Evolutionary conservation across 2,113 vertebrate genomes (phyloP).

Genomic region (Triplophysa rosa): DNA sequence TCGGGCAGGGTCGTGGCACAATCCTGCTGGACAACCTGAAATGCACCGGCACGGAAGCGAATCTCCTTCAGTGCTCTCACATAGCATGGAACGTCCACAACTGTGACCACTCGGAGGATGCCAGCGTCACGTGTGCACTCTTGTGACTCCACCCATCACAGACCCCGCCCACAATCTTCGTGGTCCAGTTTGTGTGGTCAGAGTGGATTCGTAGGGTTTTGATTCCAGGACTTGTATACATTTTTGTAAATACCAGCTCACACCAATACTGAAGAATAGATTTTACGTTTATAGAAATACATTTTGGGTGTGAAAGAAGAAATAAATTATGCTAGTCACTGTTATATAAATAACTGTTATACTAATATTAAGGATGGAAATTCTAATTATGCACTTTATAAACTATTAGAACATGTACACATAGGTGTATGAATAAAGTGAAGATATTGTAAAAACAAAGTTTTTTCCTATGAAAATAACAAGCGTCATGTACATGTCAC

Average conservation of each 20-base stretch:
- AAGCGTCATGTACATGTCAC: background rate
- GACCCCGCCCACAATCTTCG: slow-evolving; percentile 27
- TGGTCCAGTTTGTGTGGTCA: background rate
- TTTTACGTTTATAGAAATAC: slow-evolving; percentile 34
- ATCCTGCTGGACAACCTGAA: slow-evolving; percentile 97
- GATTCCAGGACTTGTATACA: slow-evolving; percentile 72
- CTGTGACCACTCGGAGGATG: slow-evolving; percentile 94
- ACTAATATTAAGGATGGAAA: slow-evolving; percentile 64
- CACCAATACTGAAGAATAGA: slow-evolving; percentile 56
- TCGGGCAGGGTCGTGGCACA: slow-evolving; percentile 82
- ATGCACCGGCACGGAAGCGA: slow-evolving; percentile 83
- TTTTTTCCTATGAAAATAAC: slow-evolving; percentile 25
- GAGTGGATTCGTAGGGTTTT: slow-evolving; percentile 22
- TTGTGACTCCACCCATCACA: slow-evolving; percentile 67
- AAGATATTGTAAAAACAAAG: slow-evolving; percentile 58
- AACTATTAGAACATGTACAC: slow-evolving; percentile 58
- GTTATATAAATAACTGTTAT: slow-evolving; percentile 49
- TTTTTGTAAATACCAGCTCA: slow-evolving; percentile 75
- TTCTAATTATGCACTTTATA: slow-evolving; percentile 82
- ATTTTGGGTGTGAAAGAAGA: slow-evolving; percentile 38
- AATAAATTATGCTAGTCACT: slow-evolving; percentile 55
- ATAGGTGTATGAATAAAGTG: slow-evolving; percentile 53
- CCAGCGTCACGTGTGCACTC: slow-evolving; percentile 79
- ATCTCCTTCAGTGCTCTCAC: slow-evolving; percentile 86
- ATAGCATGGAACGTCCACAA: slow-evolving; percentile 94